A percentile compares a stretch with the other conserved stretches of the same genome.
These are phyloP conservation scores for Adela reaumurella DNA, from an alignment of 2,888 invertebrate species.

Conservation along the genomic window DNA sequence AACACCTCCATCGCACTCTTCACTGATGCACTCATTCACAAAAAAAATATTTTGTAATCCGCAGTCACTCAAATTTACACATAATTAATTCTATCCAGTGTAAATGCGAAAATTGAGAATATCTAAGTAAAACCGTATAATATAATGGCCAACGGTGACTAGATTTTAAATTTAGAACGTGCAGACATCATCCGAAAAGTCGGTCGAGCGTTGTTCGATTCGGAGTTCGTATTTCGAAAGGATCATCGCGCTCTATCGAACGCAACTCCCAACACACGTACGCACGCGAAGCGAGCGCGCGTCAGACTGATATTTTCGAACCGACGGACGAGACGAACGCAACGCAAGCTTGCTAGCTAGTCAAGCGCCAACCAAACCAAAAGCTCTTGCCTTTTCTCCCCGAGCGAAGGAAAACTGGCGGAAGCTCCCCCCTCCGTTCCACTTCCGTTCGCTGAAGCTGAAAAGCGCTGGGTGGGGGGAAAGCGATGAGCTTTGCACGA, in stretches of 20 bases:
- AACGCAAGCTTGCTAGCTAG: too few species aligned
- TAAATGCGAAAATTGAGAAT: too few species aligned
- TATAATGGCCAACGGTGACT: background rate
- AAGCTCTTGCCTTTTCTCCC: too few species aligned
- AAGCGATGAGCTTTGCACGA: too few species aligned
- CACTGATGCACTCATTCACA: background rate
- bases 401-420: too few species aligned
- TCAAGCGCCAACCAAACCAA: too few species aligned
- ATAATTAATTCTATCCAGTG: too few species aligned
- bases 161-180: background rate
- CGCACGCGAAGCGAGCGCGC: background rate
- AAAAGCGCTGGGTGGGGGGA: too few species aligned
- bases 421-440: too few species aligned
- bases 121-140: too few species aligned
- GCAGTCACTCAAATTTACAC: background rate
- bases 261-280: background rate
- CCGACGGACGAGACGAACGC: background rate
- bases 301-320: background rate
- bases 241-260: background rate
- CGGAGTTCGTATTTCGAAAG: background rate
- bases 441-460: too few species aligned
- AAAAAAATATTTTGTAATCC: background rate
- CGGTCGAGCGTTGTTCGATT: background rate
- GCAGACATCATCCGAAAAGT: background rate
- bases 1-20: background rate